phyloP scores from a whole-genome alignment of 2,113 vertebrate species.

The Oreocharis arfaki region DNA sequence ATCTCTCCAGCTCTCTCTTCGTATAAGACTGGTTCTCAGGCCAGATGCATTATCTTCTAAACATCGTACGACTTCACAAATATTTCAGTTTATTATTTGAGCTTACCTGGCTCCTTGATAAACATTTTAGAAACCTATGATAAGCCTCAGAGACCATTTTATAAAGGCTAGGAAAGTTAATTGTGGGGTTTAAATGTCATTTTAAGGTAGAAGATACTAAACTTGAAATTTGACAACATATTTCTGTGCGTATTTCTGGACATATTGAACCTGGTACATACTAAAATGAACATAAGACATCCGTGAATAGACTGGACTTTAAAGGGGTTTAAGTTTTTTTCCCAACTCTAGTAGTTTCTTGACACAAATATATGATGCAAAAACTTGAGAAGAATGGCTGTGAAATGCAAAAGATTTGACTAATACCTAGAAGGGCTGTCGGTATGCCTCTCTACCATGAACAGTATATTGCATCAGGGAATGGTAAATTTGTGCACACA shows the following conservation, averaged over 20 bases:
- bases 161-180: not conserved
- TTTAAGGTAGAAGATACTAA: not conserved
- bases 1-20: not conserved
- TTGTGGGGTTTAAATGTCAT: not conserved
- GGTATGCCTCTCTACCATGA: not conserved
- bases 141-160: not conserved
- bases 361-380: not conserved
- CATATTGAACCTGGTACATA: not conserved
- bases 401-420: not conserved
- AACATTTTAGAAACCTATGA: not conserved
- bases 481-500: not conserved
- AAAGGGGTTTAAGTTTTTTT: not conserved
- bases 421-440: not conserved
- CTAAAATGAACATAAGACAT: not conserved
- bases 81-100: not conserved
- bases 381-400: not conserved
- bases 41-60: not conserved
- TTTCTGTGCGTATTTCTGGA: not conserved
- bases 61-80: not conserved
- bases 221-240: not conserved
- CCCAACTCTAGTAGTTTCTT: not conserved
- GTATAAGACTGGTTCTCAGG: not conserved
- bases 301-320: not conserved
- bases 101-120: not conserved
- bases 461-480: not conserved